Percentiles rank a stretch among this genome's conserved stretches.
phyloP scores from a whole-genome alignment of 2,113 vertebrate genomes.

The Pseudopipra pipra region DNA sequence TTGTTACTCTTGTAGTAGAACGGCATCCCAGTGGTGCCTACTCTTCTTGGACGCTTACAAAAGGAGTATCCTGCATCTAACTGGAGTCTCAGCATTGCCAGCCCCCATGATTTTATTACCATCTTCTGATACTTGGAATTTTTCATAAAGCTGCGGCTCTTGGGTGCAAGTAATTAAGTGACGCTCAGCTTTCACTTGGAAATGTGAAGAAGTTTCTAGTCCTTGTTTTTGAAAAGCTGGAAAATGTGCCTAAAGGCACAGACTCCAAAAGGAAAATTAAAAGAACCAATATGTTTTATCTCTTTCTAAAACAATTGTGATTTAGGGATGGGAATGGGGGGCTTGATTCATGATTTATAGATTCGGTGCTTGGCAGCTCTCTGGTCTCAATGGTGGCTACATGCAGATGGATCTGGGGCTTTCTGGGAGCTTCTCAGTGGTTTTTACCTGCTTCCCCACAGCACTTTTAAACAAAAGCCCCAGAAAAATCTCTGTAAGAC shows the following conservation, averaged over 20 bases:
- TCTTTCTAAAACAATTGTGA: constrained; percentile 42
- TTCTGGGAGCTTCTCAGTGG: not conserved
- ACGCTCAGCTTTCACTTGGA: constrained; percentile 22
- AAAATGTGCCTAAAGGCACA: constrained; percentile 41
- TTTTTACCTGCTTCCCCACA: not conserved
- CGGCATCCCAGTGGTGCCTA: not conserved
- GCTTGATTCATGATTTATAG: constrained; percentile 21
- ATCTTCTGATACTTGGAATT: constrained; percentile 13
- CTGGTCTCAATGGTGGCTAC: not conserved
- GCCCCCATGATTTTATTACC: constrained; percentile 1
- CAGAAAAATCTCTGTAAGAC: not conserved
- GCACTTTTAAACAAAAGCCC: not conserved
- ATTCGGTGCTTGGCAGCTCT: not conserved
- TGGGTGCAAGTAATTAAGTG: constrained; percentile 37
- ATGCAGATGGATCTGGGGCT: not conserved
- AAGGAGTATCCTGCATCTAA: not conserved
- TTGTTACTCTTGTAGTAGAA: not conserved
- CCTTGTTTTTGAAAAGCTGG: not conserved
- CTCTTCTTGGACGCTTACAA: not conserved
- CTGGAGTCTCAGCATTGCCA: not conserved
- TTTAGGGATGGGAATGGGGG: not conserved
- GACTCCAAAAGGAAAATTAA: constrained; percentile 46
- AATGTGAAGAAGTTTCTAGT: constrained; percentile 17
- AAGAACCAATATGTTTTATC: constrained; percentile 39
- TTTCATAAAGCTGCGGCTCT: not conserved